Base-by-base conservation (phyloP, 2,113 vertebrate genomes). In the Corythaeola cristata region DNA sequence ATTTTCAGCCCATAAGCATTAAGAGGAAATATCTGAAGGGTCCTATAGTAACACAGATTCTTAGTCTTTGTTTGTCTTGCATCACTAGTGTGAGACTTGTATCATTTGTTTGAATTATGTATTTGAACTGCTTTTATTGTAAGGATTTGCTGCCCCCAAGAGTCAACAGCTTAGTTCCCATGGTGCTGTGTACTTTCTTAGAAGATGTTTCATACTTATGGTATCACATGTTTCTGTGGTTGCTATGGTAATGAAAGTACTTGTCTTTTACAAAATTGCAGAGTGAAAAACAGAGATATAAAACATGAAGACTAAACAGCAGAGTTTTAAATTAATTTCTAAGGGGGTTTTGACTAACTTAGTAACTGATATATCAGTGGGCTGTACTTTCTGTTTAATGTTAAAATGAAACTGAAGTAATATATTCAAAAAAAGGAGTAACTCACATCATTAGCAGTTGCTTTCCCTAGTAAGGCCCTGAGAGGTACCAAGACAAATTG, bases 111-210 rank as follows among this genome's bases (percentile, higher is more conserved):
- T 69, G 53, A 93, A 87, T 30, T 4, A 66, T 27, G 16, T 74
- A 72, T 84, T 92, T 77, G 56, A 93, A 71, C 28, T 83, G 53
- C 35, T 67, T 89, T 86, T 37, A 56, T n/a, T 56, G 73, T 66
- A 91, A 93, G 73, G 30, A 71, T 95, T 90, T 94, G 50, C 85
- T 90, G 59, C 72, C n/a, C 58, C 33, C 28, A 74, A 67, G 78
- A 62, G 85, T 88, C 6, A 4, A 30, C 15, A 96, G 33, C 32
- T 93, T 53, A 32, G 72, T 95, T 97, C 68, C 78, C 84, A 88
- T 82, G 63, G 83, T 39, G 16, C 35, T 45, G 21, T 81, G 83
- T 81, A 45, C 62, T 72, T 93, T 85, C 64, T 87, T 89, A 72
- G 82, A 91, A 88, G 59, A 58, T 55, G 24, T 79, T 85, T 87